Percentiles rank a stretch among this genome's conserved stretches.
Evolutionary conservation across 2,113 vertebrate genomes (phyloP).

Genomic region (Myxocyprinus asiaticus): DNA sequence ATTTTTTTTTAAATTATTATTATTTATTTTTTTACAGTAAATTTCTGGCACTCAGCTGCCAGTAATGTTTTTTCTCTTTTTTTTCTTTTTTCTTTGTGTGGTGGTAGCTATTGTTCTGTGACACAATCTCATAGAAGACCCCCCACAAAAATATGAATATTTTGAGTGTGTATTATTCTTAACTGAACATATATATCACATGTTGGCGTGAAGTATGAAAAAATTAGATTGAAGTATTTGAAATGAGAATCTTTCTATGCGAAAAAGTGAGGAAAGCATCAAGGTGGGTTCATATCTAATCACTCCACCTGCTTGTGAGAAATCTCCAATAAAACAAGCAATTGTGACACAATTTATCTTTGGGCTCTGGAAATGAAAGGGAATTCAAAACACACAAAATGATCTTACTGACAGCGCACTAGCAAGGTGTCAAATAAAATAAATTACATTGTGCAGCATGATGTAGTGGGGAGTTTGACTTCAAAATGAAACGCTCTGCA

Average conservation of each 20-base stretch:
- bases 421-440: conserved; percentile 58
- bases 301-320: conserved; percentile 52
- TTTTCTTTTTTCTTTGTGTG: too few relatives aligned
- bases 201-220: too few relatives aligned
- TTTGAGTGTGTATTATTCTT: too few relatives aligned
- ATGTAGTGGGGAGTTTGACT: conserved; percentile 43
- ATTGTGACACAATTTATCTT: conserved; percentile 41
- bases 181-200: too few relatives aligned
- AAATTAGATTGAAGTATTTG: too few relatives aligned
- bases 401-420: conserved; percentile 51
- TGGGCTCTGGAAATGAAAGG: conserved; percentile 43
- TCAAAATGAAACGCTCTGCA: conserved; percentile 25
- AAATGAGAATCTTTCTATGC: conserved; percentile 1
- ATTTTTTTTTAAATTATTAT: too few relatives aligned
- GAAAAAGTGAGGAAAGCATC: neutral
- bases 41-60: too few relatives aligned
- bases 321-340: conserved; percentile 44
- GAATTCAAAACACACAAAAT: conserved; percentile 61
- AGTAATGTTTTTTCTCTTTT: too few relatives aligned
- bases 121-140: too few relatives aligned
- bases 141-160: too few relatives aligned
- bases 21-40: too few relatives aligned
- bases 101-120: too few relatives aligned
- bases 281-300: conserved; percentile 53
- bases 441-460: conserved; percentile 51